Percentiles rank a stretch among this genome's conserved stretches.
Conservation (phyloP, 2,888 invertebrate genomes). For the Euclidia mi region DNA sequence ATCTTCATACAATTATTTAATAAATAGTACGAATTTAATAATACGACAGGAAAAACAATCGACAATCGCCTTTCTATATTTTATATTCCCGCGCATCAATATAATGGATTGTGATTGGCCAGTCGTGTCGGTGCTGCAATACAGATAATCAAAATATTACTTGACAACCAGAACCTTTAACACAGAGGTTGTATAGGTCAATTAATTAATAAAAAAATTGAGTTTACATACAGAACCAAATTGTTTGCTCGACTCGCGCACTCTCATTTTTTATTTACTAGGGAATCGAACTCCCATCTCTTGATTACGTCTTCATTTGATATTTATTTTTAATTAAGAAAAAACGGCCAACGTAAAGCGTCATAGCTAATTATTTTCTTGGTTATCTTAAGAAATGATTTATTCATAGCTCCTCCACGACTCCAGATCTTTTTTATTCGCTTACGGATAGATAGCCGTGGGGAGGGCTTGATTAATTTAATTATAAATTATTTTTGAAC, state of each 20-base stretch:
- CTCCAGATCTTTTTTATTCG: constrained; percentile 65
- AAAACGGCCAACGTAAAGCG: constrained; percentile 69
- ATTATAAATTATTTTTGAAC: constrained; percentile 67
- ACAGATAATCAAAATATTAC: no score
- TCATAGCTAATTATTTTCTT: constrained; percentile 82
- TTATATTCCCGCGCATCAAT: no score
- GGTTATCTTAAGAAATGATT: constrained; percentile 86
- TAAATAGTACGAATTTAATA: no score
- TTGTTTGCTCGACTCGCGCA: background rate
- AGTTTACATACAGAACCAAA: constrained; percentile 40
- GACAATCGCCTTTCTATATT: no score
- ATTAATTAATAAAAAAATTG: no score
- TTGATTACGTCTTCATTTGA: constrained; percentile 79
- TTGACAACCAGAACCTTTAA: no score
- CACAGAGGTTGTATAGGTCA: no score
- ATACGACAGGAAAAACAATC: no score
- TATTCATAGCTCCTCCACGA: constrained; percentile 69
- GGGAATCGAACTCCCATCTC: constrained; percentile 56
- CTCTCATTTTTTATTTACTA: constrained; percentile 28
- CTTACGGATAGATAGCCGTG: constrained; percentile 67
- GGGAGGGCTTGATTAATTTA: constrained; percentile 71
- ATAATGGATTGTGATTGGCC: no score
- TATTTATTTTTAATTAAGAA: constrained; percentile 89
- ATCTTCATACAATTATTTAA: no score
- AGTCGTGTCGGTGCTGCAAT: no score